These are phyloP conservation scores for Neoascia interrupta DNA, from an alignment of 2,888 invertebrate genomes.

Conservation along the genomic window DNA sequence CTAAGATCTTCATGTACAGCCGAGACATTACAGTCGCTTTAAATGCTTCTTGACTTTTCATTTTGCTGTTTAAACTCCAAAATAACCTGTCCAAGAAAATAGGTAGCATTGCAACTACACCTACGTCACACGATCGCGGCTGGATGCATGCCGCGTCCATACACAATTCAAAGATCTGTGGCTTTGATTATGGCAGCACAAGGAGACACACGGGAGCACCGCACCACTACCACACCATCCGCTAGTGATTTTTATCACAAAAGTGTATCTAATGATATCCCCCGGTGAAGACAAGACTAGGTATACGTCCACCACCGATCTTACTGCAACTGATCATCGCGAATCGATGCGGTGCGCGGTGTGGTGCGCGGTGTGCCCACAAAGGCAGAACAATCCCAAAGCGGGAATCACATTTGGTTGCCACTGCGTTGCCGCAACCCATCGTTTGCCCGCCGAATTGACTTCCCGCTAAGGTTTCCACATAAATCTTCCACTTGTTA, in stretches of 20 bases:
- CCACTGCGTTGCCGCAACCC: constrained; percentile 9
- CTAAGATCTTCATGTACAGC: constrained; percentile 79
- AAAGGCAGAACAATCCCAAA: constrained; percentile 44
- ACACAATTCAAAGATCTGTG: constrained; percentile 67
- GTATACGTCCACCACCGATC: constrained; percentile 57
- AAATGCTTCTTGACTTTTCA: constrained; percentile 79
- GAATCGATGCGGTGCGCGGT: too few species aligned
- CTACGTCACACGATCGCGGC: not conserved
- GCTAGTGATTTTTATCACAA: constrained; percentile 61
- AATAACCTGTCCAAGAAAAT: constrained; percentile 34
- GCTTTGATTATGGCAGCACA: constrained; percentile 52
- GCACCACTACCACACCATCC: constrained; percentile 30
- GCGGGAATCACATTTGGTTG: constrained; percentile 57
- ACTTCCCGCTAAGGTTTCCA: constrained; percentile 55
- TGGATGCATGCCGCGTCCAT: constrained; percentile 3
- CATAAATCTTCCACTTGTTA: constrained; percentile 69
- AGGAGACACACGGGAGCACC: constrained; percentile 8
- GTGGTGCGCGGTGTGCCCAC: constrained; percentile 32
- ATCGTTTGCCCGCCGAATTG: constrained; percentile 24
- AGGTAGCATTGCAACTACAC: constrained; percentile 29
- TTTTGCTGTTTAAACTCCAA: constrained; percentile 55
- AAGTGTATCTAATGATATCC: constrained; percentile 69
- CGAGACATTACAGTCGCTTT: constrained; percentile 80
- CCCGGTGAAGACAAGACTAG: constrained; percentile 55
- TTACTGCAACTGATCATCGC: constrained; percentile 55